Conservation (phyloP, 2,113 vertebrate genomes). For the Lucifuga dentata region DNA sequence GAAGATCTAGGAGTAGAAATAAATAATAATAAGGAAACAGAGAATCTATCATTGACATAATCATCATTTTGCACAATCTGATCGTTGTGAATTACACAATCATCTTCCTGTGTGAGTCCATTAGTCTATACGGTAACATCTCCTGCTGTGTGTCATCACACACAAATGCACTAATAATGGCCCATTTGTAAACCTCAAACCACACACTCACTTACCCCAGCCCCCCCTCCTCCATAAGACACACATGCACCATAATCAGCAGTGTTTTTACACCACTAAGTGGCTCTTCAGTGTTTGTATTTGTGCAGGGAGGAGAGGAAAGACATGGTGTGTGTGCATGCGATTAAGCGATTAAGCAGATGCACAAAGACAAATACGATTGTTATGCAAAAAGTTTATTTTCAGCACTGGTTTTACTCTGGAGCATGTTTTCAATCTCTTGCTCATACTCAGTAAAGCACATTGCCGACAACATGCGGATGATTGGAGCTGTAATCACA, state of each 20-base stretch:
- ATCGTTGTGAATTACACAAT: too few relatives aligned
- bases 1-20: background rate
- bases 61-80: background rate
- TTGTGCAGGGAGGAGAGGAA: background rate
- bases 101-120: conserved; percentile 31
- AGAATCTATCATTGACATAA: background rate
- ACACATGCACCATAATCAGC: conserved; percentile 6
- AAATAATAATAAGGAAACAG: background rate
- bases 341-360: background rate
- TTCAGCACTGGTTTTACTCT: background rate
- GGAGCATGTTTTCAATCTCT: background rate
- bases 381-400: conserved; percentile 41
- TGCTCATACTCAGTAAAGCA: conserved; percentile 6
- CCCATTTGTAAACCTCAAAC: conserved; percentile 60
- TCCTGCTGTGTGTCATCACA: conserved; percentile 1
- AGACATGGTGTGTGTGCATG: background rate
- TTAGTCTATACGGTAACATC: conserved; percentile 35
- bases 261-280: conserved; percentile 12
- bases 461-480: background rate
- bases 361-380: conserved; percentile 47
- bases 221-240: background rate
- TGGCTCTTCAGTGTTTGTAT: conserved; percentile 21
- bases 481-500: conserved; percentile 1
- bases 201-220: conserved; percentile 16
- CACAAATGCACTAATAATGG: conserved; percentile 51